phyloP scores from a whole-genome alignment of 2,797 vertebrate genomes.

The Uromys caudimaculatus region DNA sequence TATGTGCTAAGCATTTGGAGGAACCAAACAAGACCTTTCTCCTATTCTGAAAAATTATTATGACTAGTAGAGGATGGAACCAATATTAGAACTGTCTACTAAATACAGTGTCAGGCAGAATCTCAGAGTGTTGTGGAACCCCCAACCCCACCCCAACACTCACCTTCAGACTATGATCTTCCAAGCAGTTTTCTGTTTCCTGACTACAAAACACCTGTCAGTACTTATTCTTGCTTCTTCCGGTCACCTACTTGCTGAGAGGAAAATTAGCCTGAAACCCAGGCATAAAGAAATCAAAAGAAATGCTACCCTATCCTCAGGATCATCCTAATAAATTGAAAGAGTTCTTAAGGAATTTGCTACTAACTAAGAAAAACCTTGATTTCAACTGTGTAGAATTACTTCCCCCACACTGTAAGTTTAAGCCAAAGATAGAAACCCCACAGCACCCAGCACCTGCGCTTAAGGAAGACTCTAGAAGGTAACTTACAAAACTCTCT shows the following conservation, averaged over 20 bases:
- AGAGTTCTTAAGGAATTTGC: background rate
- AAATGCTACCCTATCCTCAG: background rate
- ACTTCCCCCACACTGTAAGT: background rate
- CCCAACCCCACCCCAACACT: background rate
- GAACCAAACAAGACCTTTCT: background rate
- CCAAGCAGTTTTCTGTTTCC: background rate
- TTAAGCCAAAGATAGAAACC: background rate
- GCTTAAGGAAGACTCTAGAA: background rate
- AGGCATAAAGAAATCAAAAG: background rate
- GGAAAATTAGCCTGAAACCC: background rate
- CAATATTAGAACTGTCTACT: fast-evolving
- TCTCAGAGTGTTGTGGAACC: background rate
- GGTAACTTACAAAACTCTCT: background rate
- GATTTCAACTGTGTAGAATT: background rate
- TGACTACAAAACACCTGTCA: background rate
- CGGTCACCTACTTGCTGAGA: background rate
- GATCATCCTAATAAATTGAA: background rate
- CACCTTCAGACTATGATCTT: background rate
- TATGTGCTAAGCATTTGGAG: background rate
- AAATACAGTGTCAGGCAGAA: background rate
- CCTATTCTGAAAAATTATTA: background rate
- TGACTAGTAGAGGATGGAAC: background rate
- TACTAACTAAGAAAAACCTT: background rate
- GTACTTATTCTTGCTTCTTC: background rate
- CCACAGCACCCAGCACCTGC: background rate